Evolutionary conservation across 2,888 invertebrate species (phyloP).

Genomic region (Lysandra coridon): DNA sequence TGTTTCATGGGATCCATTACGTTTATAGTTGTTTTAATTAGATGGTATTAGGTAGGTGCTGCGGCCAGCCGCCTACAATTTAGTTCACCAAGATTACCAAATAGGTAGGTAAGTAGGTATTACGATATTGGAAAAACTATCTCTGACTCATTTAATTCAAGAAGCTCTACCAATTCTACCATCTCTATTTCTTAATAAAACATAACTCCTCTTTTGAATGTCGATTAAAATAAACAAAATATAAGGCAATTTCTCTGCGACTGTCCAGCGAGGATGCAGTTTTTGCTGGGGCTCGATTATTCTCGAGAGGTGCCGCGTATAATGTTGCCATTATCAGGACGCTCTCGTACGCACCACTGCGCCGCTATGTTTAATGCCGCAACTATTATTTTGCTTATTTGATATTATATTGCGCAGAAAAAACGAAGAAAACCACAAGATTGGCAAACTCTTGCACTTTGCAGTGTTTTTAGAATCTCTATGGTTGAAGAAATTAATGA

Average conservation of each 20-base stretch:
- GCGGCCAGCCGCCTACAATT: no score
- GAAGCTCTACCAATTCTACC: not conserved
- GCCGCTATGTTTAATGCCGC: conserved; percentile 44
- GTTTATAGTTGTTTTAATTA: no score
- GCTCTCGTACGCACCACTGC: conserved; percentile 66
- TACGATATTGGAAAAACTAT: not conserved
- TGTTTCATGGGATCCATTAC: no score
- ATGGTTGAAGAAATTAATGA: no score
- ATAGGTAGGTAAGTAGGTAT: no score
- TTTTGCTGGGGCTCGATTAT: conserved; percentile 71
- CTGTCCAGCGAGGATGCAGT: conserved; percentile 44
- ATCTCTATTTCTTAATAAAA: not conserved
- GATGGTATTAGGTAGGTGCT: no score
- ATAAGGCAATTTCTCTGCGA: conserved; percentile 33
- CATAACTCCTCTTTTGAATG: not conserved
- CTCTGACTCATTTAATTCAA: not conserved
- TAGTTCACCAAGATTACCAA: no score
- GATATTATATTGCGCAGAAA: conserved; percentile 31
- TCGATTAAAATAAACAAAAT: not conserved
- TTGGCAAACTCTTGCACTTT: not conserved
- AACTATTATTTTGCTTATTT: conserved; percentile 34
- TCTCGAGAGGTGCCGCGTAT: conserved; percentile 70
- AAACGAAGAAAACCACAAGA: not conserved
- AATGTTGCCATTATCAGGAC: conserved; percentile 75
- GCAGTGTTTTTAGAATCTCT: no score